phyloP scores from a whole-genome alignment of 2,797 vertebrate species.

The Galagoides demidoff region DNA sequence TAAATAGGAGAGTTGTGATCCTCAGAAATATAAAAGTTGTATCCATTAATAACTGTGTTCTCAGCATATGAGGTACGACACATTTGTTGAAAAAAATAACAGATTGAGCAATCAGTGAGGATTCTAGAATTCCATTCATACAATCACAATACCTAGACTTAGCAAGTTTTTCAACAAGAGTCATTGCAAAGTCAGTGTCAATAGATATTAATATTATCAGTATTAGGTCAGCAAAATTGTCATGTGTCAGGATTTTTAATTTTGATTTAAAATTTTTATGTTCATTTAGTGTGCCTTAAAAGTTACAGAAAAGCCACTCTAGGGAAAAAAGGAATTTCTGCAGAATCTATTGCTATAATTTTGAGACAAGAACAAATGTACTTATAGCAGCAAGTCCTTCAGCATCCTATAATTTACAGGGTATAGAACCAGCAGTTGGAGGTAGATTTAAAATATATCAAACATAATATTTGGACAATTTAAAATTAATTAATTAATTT shows the following conservation, averaged over 20 bases:
- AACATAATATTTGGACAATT: neutral
- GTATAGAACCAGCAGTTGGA: neutral
- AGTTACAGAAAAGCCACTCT: neutral
- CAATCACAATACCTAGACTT: neutral
- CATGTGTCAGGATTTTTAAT: neutral
- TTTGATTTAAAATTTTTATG: neutral
- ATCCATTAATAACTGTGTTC: neutral
- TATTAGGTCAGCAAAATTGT: neutral
- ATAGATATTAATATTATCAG: neutral
- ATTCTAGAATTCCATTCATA: neutral
- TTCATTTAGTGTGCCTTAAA: neutral
- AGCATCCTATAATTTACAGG: neutral
- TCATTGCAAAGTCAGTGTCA: neutral
- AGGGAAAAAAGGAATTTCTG: neutral
- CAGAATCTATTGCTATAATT: neutral
- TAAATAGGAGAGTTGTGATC: neutral
- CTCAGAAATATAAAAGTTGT: neutral
- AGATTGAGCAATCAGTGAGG: neutral
- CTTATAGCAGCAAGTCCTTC: neutral
- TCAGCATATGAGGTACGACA: neutral
- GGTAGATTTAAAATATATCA: neutral
- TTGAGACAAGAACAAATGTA: neutral
- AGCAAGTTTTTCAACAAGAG: neutral
- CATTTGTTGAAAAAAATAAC: slow-evolving; percentile 9
- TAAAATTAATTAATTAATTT: neutral